phyloP scores from a whole-genome alignment of 2,797 vertebrate species.

The Hydrolagus colliei region DNA sequence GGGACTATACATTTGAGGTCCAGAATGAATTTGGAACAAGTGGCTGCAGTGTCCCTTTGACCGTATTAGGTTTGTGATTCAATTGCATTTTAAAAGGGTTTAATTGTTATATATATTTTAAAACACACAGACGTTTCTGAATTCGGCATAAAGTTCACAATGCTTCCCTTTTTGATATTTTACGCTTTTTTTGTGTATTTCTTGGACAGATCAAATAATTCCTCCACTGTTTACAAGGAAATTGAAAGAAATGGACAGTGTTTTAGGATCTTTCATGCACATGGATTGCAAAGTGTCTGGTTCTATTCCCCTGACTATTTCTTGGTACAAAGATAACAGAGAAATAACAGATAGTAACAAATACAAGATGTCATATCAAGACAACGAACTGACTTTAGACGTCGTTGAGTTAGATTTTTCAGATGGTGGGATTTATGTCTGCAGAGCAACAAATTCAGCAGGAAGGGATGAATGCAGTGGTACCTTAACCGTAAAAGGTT shows the following conservation, averaged over 20 bases:
- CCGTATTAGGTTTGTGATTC: conserved; percentile 77
- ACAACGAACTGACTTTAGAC: conserved; percentile 88
- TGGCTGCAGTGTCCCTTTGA: conserved; percentile 77
- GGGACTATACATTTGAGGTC: conserved; percentile 83
- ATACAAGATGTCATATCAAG: conserved; percentile 88
- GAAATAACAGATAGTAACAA: conserved; percentile 79
- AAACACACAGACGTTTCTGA: too few relatives aligned
- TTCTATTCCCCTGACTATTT: conserved; percentile 83
- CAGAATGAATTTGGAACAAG: conserved; percentile 85
- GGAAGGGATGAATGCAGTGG: conserved; percentile 85
- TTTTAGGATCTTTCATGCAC: conserved; percentile 87
- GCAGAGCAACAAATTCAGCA: conserved; percentile 83
- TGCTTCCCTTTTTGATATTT: conserved; percentile 27
- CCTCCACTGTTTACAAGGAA: conserved; percentile 93
- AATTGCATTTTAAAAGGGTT: background rate
- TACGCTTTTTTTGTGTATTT: conserved; percentile 41
- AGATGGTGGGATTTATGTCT: conserved; percentile 84
- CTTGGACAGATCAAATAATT: conserved; percentile 84
- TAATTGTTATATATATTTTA: background rate
- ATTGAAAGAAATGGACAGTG: conserved; percentile 83
- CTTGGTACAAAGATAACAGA: conserved; percentile 86
- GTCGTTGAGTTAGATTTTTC: conserved; percentile 74
- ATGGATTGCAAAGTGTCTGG: conserved; percentile 91
- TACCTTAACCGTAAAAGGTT: conserved; percentile 86
- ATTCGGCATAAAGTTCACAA: background rate